Base-by-base conservation (phyloP, 1,140 invertebrate genomes). In the Luehdorfia chinensis region DNA sequence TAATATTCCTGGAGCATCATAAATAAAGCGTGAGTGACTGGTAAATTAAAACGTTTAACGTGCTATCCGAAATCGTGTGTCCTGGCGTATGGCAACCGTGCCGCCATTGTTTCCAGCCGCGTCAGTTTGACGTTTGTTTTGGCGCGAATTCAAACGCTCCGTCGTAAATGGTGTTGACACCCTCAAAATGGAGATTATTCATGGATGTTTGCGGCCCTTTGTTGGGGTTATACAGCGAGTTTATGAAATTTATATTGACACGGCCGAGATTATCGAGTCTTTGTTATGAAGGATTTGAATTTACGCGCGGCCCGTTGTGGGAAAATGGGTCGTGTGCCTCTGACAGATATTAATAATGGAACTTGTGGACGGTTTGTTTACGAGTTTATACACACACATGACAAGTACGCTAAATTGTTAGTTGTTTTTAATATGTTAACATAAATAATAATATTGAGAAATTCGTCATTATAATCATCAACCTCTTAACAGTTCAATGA, bases 231-330 rank as follows among this genome's bases (percentile, higher is more conserved):
- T 59, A 65, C 66, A 52, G 56, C 46, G 74, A 75, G 75, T 80
- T 80, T 84, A 84, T 84, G 76, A 84, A 84, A 84, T 84, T 84
- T 84, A 84, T 84, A 78, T 80, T 84, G 76, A 80, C 75, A 78
- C 76, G 76, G 66, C 66, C 54, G 59, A 76, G 78, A 84, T 84
- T 84, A 84, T 84, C 55, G 79, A 72, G 70, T 69, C 66, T 71
- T 77, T 76, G 75, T 80, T 78, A 69, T 75, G 67, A 69, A 67
- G 67, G 65, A 74, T 77, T 72, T 74, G 74, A 75, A 80, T 77
- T 76, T 55, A 62, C 80, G 58, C 55, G 41, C 30, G 33, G 16
- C 34, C 39, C 44, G 52, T 65, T 71, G 87, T 84, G 57, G 88
- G 87, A 76, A 87, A 87, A 61, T 77, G 80, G 72, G 88, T 74